phyloP scores from a whole-genome alignment of 1,140 invertebrate genomes.

The Wiebesia pumilae region DNA sequence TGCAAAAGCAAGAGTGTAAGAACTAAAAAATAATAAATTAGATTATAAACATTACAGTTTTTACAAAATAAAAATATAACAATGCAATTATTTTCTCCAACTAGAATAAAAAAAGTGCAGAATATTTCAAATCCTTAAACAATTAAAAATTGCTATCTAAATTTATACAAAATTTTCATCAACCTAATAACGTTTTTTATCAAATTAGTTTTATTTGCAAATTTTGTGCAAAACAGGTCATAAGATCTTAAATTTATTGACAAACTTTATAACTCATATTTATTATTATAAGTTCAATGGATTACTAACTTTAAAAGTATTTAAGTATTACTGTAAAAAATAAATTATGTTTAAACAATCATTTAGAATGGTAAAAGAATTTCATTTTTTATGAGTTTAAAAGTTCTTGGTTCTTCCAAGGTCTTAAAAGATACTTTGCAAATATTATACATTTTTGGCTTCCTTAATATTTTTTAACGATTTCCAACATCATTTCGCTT shows the following conservation, averaged over 20 bases:
- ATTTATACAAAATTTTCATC: constrained; percentile 30
- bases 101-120: constrained; percentile 4
- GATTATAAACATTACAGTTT: constrained; percentile 43
- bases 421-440: constrained; percentile 46
- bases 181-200: constrained; percentile 27
- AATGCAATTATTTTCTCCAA: constrained; percentile 33
- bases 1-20: constrained; percentile 43
- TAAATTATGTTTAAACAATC: constrained; percentile 12
- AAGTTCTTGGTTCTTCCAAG: constrained; percentile 23
- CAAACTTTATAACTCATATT: too few relatives aligned
- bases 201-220: constrained; percentile 17
- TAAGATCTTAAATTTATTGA: constrained; percentile 42
- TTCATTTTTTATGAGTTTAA: constrained; percentile 44
- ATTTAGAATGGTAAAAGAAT: background rate
- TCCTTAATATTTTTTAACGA: constrained; percentile 42
- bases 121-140: constrained; percentile 33
- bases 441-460: constrained; percentile 52
- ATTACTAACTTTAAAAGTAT: background rate
- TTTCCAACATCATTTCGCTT: constrained; percentile 40
- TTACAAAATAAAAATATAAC: constrained; percentile 47
- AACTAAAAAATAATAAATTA: constrained; percentile 45
- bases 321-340: background rate
- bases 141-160: constrained; percentile 40
- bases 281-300: background rate
- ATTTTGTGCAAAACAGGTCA: constrained; percentile 38